Evolutionary conservation across 2,797 vertebrate genomes (phyloP), one percentile per base, ranked within the genome.

Genomic region (Argya squamiceps): DNA sequence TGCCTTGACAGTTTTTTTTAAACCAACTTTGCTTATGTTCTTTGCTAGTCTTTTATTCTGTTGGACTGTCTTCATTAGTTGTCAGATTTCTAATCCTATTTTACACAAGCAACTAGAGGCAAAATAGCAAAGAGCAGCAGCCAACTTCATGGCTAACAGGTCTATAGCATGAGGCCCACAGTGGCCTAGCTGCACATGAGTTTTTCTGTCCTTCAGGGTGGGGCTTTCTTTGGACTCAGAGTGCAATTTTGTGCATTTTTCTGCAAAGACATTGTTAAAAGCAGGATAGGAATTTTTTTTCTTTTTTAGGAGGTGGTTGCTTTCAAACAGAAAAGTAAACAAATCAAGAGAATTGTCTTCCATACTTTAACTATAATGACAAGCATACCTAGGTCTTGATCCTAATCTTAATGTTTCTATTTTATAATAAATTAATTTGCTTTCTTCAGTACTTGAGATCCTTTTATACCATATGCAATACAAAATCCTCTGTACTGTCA

Each of bases 1-100:
- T 75, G 49, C 52, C 50, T 44, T 84, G 68, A 50, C 56, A 93
- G 47, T 29, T 80, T 83, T 86, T 85, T 78, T 44, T 6, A 8
- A 81, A 63, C 8, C 16, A 60, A 23, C 24, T 89, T 87, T 81
- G 34, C 20, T 73, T 79, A 81, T 21, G 18, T 63, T 84, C 30
- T 69, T 84, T 37, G 29, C 29, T 70, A 46, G 26, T 41, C 49
- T 70, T 83, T 87, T 85, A 59, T 70, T 76, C 29, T 82, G 32
- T 44, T 91, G 41, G 47, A 29, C 34, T 77, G 19, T 76, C 55
- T 79, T 92, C 71, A 88, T 88, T 84, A 93, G 39, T 62, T 90
- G 73, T 86, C 88, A 75, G 13, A 53, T 94, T 77, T 83, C 44
- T 89, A 75, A 89, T 93, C 69, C 50, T 77, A 22, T 77, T 92